Percentiles rank a stretch among this genome's conserved stretches.
Evolutionary conservation across 2,888 invertebrate genomes (phyloP).

Genomic region (Erebia aethiops): DNA sequence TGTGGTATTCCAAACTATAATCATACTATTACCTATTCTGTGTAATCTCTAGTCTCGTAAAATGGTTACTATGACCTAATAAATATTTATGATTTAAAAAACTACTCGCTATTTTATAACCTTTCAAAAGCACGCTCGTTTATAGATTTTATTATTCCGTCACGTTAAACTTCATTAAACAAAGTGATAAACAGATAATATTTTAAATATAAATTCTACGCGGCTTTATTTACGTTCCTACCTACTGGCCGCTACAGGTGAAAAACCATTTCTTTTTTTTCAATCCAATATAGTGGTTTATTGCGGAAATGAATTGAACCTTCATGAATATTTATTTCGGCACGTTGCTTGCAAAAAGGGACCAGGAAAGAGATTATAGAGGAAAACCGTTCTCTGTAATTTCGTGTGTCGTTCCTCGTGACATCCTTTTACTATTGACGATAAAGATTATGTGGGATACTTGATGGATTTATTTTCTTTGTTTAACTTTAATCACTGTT

Average conservation of each 20-base stretch:
- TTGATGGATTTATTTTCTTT: neutral
- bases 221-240: neutral
- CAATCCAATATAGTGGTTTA: neutral
- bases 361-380: constrained; percentile 20
- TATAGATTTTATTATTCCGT: no score
- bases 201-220: neutral
- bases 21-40: no score
- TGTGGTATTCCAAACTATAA: no score
- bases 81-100: no score
- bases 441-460: neutral
- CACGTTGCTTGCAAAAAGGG: constrained; percentile 13
- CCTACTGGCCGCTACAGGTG: neutral
- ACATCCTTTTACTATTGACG: neutral
- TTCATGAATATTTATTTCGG: constrained; percentile 33
- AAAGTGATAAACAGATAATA: neutral
- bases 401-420: neutral
- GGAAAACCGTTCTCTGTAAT: constrained; percentile 8
- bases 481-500: neutral
- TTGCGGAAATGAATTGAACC: constrained; percentile 7
- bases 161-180: no score
- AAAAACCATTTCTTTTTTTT: constrained; percentile 6
- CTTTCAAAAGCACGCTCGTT: no score
- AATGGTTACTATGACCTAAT: no score
- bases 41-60: no score
- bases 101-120: no score